Percentiles rank a stretch among this genome's conserved stretches.
Evolutionary conservation across 2,113 vertebrate genomes (phyloP).

Genomic region (Falco punctatus): DNA sequence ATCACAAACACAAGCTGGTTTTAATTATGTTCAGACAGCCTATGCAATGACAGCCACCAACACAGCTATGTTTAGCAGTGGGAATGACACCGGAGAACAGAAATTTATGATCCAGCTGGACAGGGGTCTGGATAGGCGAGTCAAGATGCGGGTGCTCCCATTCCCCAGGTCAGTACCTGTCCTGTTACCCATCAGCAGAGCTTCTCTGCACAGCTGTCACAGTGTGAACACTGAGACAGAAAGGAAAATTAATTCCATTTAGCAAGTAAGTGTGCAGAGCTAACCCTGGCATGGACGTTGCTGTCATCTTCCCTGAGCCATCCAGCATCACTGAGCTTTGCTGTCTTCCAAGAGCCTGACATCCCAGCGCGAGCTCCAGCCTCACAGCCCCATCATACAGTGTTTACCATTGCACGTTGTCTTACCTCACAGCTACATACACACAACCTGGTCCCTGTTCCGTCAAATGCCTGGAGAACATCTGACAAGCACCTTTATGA

Average conservation of each 20-base stretch:
- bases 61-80: background rate
- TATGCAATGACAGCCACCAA: background rate
- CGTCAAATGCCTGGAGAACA: background rate
- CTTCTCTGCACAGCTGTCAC: accelerated
- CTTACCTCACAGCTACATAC: accelerated
- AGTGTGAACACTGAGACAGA: background rate
- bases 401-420: accelerated
- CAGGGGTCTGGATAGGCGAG: accelerated
- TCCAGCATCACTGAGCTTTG: accelerated
- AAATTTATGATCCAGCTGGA: background rate
- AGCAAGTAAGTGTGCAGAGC: background rate
- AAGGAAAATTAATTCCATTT: too few relatives aligned
- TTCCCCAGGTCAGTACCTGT: background rate
- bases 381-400: background rate
- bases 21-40: background rate
- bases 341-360: background rate
- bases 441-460: accelerated
- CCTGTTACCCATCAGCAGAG: background rate
- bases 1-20: background rate
- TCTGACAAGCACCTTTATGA: too few relatives aligned
- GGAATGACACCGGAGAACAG: background rate
- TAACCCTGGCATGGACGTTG: accelerated
- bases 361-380: too few relatives aligned
- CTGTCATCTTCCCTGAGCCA: background rate
- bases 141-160: accelerated